Evolutionary conservation across 2,113 vertebrate genomes (phyloP).

Genomic region (Oryzias javanicus): DNA sequence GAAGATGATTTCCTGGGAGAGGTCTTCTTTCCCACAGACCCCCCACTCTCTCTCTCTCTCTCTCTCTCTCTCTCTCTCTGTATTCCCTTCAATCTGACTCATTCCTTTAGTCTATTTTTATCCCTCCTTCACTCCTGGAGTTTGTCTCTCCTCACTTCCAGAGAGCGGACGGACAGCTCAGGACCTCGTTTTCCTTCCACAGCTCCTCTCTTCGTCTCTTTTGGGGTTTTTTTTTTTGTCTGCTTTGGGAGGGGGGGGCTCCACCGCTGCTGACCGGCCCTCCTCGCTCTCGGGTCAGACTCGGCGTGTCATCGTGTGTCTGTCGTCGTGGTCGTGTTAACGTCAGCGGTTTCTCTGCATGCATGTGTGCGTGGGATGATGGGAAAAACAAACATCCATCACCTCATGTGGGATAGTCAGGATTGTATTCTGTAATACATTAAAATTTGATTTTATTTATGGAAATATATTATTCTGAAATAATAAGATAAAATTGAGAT

Average conservation of each 20-base stretch:
- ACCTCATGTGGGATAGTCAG: neutral
- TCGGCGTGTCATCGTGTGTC: slow-evolving; percentile 18
- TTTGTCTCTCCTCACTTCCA: slow-evolving; percentile 23
- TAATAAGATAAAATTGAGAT: too few relatives aligned
- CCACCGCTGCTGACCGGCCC: slow-evolving; percentile 20
- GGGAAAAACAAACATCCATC: slow-evolving; percentile 2
- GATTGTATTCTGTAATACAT: too few relatives aligned
- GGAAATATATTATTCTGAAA: too few relatives aligned
- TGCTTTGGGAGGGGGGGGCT: slow-evolving; percentile 9
- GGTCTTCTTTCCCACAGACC: slow-evolving; percentile 33
- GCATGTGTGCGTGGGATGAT: slow-evolving; percentile 20
- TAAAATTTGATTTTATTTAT: too few relatives aligned
- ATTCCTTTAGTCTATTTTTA: slow-evolving; percentile 79
- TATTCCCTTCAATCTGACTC: slow-evolving; percentile 75
- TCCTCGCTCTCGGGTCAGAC: slow-evolving; percentile 34
- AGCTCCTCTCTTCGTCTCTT: slow-evolving; percentile 1
- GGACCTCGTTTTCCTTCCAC: slow-evolving; percentile 29
- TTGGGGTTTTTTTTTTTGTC: slow-evolving; percentile 19
- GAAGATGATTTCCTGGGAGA: slow-evolving; percentile 64
- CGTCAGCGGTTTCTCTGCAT: slow-evolving; percentile 26
- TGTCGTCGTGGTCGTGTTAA: slow-evolving; percentile 22
- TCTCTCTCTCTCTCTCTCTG: slow-evolving; percentile 47
- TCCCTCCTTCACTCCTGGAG: slow-evolving; percentile 37
- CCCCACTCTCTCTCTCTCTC: slow-evolving; percentile 13
- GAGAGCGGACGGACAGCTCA: slow-evolving; percentile 40